Percentiles rank a stretch among this genome's conserved stretches.
phyloP scores from a whole-genome alignment of 2,888 invertebrate genomes.

The Alloplasta piceator region DNA sequence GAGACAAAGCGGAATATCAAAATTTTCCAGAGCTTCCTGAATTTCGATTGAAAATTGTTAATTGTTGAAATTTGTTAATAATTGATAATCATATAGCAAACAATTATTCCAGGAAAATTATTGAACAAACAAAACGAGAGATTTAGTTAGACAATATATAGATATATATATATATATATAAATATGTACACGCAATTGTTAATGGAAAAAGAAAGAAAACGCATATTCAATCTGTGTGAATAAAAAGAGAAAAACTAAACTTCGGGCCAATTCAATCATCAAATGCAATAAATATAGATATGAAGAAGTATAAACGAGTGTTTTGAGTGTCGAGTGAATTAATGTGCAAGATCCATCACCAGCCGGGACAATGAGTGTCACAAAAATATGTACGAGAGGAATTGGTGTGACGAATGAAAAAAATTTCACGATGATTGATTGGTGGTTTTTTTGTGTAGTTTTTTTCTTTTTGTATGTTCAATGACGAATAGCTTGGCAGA shows the following conservation, averaged over 20 bases:
- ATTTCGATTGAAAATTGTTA: conserved; percentile 30
- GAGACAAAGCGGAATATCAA: conserved; percentile 6
- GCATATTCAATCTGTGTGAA: conserved; percentile 57
- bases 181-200: conserved; percentile 49
- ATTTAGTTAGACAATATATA: conserved; percentile 27
- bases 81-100: conserved; percentile 36
- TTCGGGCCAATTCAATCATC: conserved; percentile 58
- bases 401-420: conserved; percentile 65
- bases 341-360: conserved; percentile 76
- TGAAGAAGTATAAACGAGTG: no score
- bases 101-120: conserved; percentile 48
- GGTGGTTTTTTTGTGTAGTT: no score
- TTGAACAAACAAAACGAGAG: conserved; percentile 3
- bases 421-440: conserved; percentile 14
- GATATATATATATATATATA: conserved; percentile 30
- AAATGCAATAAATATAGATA: conserved; percentile 68
- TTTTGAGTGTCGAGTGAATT: conserved; percentile 52
- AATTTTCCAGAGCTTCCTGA: conserved; percentile 15
- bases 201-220: conserved; percentile 43
- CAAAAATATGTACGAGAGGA: conserved; percentile 67
- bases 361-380: conserved; percentile 70
- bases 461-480: background rate
- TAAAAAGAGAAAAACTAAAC: conserved; percentile 1
- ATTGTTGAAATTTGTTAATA: conserved; percentile 34
- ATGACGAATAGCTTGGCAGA: conserved; percentile 23